Evolutionary conservation across 2,113 vertebrate species (phyloP), one percentile per base, ranked within the genome.

Genomic region (Oreocharis arfaki): DNA sequence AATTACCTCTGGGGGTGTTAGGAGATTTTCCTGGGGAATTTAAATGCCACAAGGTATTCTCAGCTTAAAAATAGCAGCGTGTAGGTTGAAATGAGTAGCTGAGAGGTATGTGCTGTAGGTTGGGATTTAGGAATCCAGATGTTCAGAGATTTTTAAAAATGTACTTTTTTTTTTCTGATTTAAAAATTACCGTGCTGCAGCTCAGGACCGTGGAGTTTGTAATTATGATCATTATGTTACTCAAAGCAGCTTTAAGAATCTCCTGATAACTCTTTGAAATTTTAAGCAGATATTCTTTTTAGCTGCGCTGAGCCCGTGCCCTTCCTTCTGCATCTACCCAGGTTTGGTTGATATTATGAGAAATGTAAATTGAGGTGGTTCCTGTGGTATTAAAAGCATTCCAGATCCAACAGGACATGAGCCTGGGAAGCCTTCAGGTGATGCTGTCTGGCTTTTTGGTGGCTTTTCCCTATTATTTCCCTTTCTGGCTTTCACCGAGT

Each of bases 21-120:
- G 20, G 59, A 97, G 88, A 94, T 95, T 96, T 92, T 97, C 77
- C 90, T 84, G 0, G 79, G 93, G 96, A 92, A 91, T 96, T 93
- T 96, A 96, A 97, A 96, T 95, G 92, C 94, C 88, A 83, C 90
- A 82, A 94, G 94, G 93, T 95, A 97, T 94, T 96, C 90, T 95
- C 63, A 76, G 41, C 84, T 92, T 96, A 95, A 97, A 97, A 97
- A 97, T 97, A 96, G 95, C 46, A 85, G 33, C 2, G 83, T 83
- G 97, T 96, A 95, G 96, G 97, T 96, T 93, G 96, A 76, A 89
- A 89, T 81, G 84, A 96, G 94, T 61, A 77, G 74, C 95, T 95
- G 87, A 89, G 92, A 94, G 93, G 90, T 93, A 63, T 73, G 90
- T 79, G 77, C 93, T 89, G 86, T 90, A 87, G 86, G 92, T 56